phyloP scores from a whole-genome alignment of 2,113 vertebrate species.

The Fregetta grallaria region DNA sequence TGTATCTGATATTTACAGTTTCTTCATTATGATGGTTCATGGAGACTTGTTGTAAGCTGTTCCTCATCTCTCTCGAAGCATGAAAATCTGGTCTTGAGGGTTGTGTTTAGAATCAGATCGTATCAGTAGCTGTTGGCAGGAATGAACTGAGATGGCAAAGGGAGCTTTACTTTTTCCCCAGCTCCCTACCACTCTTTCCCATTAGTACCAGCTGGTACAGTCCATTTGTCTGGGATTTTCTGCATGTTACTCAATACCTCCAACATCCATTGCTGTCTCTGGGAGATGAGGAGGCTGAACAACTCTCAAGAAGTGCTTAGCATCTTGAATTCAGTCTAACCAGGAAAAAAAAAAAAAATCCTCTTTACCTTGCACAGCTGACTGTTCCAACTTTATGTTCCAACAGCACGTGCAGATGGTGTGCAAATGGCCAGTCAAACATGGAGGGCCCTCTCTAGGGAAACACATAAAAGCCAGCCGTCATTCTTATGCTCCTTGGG shows the following conservation, averaged over 20 bases:
- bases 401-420: not conserved
- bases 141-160: not conserved
- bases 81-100: slow-evolving; percentile 23
- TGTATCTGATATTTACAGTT: not conserved
- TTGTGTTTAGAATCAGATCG: not conserved
- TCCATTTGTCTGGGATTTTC: not conserved
- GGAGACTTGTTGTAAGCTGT: not conserved
- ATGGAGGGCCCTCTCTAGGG: not conserved
- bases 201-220: not conserved
- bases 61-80: slow-evolving; percentile 11
- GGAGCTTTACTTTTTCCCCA: not conserved
- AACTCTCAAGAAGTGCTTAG: not conserved
- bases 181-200: not conserved
- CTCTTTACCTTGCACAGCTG: not conserved
- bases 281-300: not conserved
- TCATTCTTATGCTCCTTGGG: not conserved
- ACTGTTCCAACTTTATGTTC: not conserved
- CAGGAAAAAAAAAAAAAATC: not conserved
- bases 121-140: slow-evolving; percentile 17
- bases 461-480: not conserved
- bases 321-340: not conserved
- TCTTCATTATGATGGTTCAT: not conserved
- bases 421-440: not conserved
- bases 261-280: not conserved
- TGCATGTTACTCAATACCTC: not conserved